Percentiles rank a stretch among this genome's conserved stretches.
phyloP scores from a whole-genome alignment of 2,888 invertebrate genomes.

The Lepidochitona cinerea region DNA sequence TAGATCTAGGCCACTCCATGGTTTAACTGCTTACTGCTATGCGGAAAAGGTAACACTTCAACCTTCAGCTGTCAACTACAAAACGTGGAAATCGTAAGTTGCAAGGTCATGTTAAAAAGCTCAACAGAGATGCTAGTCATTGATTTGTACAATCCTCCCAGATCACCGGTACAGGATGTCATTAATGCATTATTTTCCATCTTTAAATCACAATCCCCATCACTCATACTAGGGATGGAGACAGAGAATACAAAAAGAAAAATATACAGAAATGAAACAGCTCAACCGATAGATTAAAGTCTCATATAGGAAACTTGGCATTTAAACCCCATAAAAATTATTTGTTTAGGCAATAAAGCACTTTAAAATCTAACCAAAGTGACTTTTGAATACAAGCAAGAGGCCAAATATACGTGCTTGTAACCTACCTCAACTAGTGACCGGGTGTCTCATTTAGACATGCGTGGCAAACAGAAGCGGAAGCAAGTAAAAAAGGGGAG shows the following conservation, averaged over 20 bases:
- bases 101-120: not conserved
- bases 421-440: too few relatives aligned
- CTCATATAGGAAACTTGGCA: not conserved
- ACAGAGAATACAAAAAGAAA: not conserved
- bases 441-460: too few relatives aligned
- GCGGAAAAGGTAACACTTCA: not conserved
- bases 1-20: slow-evolving; percentile 18
- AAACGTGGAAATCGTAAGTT: not conserved
- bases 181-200: not conserved
- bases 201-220: not conserved
- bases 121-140: not conserved
- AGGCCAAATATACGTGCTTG: too few relatives aligned
- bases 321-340: too few relatives aligned
- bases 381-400: too few relatives aligned
- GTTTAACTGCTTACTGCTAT: slow-evolving; percentile 7
- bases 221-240: not conserved
- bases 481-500: too few relatives aligned
- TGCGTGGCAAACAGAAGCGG: too few relatives aligned
- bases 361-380: too few relatives aligned
- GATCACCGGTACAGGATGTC: not conserved
- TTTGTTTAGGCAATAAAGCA: too few relatives aligned
- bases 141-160: not conserved
- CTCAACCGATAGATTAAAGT: not conserved
- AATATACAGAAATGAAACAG: not conserved
- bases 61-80: not conserved